Evolutionary conservation across 2,797 vertebrate genomes (phyloP), one percentile per base, ranked within the genome.

Genomic region (Ammospiza maritima): DNA sequence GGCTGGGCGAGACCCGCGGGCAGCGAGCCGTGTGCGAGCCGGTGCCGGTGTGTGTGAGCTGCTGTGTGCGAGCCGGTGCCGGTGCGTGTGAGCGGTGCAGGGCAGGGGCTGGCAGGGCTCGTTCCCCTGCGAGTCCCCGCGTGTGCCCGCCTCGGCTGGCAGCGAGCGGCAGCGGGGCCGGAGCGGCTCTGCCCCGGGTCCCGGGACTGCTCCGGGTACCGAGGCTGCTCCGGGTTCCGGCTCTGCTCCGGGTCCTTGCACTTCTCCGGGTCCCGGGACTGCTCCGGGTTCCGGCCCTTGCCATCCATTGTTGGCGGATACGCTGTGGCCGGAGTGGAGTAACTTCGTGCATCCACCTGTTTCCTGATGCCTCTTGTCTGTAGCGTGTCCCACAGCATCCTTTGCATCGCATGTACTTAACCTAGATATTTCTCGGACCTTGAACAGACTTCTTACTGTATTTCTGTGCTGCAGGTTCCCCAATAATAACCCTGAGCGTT

Each of bases 81-180:
- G 29, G 54, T 5, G 47, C 5, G 75, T 21, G 76, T 3, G 10
- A 11, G 30, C 56, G 11, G 12, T 1, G 19, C 44, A 1, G 65
- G 42, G 36, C 50, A 16, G 36, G 9, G 42, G 15, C 57, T 32
- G 74, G 30, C 58, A 2, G 13, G 48, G 32, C 16, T 16, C 34
- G 34, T 38, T 36, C 16, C 34, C 10, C 42, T 11, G 34, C 30
- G 25, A 6, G 20, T 40, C 30, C 44, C 47, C 13, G 19, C 4
- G 40, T 5, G 18, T 58, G 10, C 15, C 34, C 4, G 17, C 18
- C 65, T 4, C 0, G 45, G 38, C 56, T 4, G 60, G 50, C 13
- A 1, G 2, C 1, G 10, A 62, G 27, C 1, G 5, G 6, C 3
- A 5, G 2, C 67, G 0, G 18, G 1, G 44, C 48, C 12, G 86